Percentiles rank a stretch among this genome's conserved stretches.
Conservation (phyloP, 2,797 vertebrate genomes). For the Rhinichthys osculus region DNA sequence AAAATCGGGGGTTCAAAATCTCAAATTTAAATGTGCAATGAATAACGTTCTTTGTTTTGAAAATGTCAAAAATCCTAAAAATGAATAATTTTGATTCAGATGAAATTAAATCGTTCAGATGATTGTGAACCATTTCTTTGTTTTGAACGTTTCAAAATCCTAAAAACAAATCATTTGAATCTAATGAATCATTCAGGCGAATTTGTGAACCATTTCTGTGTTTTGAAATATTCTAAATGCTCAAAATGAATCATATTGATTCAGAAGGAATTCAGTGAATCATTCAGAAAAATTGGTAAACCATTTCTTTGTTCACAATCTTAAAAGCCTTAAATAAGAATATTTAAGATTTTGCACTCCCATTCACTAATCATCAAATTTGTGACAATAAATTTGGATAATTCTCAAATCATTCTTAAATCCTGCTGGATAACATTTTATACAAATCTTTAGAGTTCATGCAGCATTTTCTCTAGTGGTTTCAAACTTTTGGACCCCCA, state of each 20-base stretch:
- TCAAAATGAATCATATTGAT: neutral
- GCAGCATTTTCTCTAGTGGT: too few relatives aligned
- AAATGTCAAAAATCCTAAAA: neutral
- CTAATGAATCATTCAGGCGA: neutral
- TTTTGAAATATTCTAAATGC: neutral
- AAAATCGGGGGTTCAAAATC: neutral
- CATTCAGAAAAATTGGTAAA: neutral
- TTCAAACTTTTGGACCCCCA: too few relatives aligned
- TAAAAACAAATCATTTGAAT: neutral
- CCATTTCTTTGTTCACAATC: too few relatives aligned
- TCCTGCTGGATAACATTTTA: neutral
- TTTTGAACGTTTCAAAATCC: neutral
- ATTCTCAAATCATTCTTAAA: neutral
- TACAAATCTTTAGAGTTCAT: neutral
- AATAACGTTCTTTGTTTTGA: neutral
- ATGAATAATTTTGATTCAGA: too few relatives aligned
- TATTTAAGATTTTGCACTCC: neutral
- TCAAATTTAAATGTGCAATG: neutral
- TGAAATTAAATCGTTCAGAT: neutral
- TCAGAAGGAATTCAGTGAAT: neutral
- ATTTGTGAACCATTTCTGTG: neutral
- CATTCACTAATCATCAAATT: neutral
- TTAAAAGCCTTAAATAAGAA: neutral
- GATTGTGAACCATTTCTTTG: neutral
- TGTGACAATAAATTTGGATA: neutral